A percentile compares a stretch with the other conserved stretches of the same genome.
Conservation (phyloP, 2,113 vertebrate species). For the Bufo gargarizans region DNA sequence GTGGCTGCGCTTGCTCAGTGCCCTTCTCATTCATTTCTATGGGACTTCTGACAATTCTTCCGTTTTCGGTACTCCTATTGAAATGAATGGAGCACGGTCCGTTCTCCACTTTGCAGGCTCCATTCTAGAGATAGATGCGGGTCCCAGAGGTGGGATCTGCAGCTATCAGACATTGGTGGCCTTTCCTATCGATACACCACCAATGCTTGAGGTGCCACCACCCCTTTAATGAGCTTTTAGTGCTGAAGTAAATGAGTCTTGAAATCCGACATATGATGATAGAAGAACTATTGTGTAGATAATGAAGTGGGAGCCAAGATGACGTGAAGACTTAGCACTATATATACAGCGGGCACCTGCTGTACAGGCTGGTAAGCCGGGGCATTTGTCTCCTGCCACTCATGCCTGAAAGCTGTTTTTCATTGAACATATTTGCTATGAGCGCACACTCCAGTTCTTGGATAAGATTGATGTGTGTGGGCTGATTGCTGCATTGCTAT, state of each 20-base stretch:
- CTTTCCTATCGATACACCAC: no score
- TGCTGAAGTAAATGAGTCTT: background rate
- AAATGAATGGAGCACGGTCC: no score
- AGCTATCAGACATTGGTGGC: no score
- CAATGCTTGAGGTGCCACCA: no score
- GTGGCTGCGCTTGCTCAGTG: no score
- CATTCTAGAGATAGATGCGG: no score
- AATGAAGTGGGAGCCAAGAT: background rate
- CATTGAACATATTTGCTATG: conserved; percentile 16
- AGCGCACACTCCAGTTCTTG: conserved; percentile 30
- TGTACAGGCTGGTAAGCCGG: background rate
- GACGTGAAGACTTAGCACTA: background rate
- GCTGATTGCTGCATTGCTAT: conserved; percentile 44
- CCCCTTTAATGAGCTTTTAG: background rate
- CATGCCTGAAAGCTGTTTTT: background rate
- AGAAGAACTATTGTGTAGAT: background rate
- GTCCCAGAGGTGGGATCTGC: no score
- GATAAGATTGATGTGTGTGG: conserved; percentile 53
- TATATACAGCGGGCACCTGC: background rate
- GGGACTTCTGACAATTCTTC: no score
- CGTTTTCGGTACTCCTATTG: no score
- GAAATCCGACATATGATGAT: background rate
- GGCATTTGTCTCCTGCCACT: background rate
- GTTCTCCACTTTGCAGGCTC: no score
- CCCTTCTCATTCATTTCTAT: no score